These are phyloP conservation scores for Catostylus mosaicus DNA, from an alignment of 30 jellyfish, hydroid and myxozoan species.

Conservation along the genomic window DNA sequence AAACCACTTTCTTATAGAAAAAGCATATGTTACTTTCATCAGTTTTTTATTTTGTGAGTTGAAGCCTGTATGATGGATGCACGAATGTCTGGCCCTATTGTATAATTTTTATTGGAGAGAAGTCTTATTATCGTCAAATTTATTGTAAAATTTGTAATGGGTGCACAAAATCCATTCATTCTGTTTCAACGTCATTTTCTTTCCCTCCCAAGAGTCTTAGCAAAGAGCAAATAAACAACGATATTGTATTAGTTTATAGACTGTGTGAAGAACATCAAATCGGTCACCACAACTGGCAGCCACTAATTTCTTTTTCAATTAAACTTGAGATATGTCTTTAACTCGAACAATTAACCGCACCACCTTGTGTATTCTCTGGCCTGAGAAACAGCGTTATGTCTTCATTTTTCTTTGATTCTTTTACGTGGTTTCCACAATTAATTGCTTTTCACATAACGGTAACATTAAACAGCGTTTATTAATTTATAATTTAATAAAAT, in stretches of 20 bases:
- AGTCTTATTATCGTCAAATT: too few relatives aligned
- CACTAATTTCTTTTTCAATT: too few relatives aligned
- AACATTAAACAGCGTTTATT: background rate
- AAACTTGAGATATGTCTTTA: too few relatives aligned
- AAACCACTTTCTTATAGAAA: too few relatives aligned
- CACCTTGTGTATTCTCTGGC: background rate
- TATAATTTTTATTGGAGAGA: too few relatives aligned
- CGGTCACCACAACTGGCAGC: too few relatives aligned
- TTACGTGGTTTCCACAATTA: background rate
- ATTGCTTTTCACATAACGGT: background rate
- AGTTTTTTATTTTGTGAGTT: too few relatives aligned
- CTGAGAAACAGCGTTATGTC: background rate
- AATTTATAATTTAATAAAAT: background rate
- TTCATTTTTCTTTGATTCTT: background rate
- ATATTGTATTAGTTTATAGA: background rate
- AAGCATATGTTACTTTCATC: too few relatives aligned
- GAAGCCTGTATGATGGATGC: too few relatives aligned
- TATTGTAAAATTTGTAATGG: too few relatives aligned
- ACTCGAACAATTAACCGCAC: background rate
- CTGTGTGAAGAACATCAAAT: background rate
- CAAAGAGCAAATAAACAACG: background rate
- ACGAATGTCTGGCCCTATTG: too few relatives aligned
- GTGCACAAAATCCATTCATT: background rate
- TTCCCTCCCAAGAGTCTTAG: background rate
- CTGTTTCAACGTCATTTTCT: background rate